Percentiles rank a stretch among this genome's conserved stretches.
phyloP scores from a whole-genome alignment of 2,113 vertebrate genomes.

The Struthio camelus region DNA sequence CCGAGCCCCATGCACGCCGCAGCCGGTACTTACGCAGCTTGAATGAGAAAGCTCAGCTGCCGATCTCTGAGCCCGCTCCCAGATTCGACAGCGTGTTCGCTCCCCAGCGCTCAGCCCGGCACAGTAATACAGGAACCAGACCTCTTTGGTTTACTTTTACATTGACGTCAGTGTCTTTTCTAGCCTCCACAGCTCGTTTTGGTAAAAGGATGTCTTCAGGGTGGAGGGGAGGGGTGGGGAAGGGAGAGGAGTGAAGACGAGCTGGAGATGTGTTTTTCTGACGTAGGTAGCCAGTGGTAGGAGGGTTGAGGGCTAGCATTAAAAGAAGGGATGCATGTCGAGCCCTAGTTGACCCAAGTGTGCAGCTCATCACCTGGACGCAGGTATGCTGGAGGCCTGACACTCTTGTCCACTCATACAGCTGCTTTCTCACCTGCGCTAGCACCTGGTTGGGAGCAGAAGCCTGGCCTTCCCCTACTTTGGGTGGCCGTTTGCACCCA shows the following conservation, averaged over 20 bases:
- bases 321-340: neutral
- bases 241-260: slow-evolving; percentile 8
- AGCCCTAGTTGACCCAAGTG: neutral
- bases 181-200: slow-evolving; percentile 59
- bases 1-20: neutral
- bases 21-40: neutral
- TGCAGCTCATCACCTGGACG: neutral
- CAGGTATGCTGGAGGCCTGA: neutral
- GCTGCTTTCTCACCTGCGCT: neutral
- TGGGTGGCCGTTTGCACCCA: neutral
- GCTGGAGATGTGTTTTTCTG: neutral
- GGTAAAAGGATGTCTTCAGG: slow-evolving; percentile 67
- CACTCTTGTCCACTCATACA: neutral
- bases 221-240: slow-evolving; percentile 26
- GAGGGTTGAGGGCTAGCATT: neutral
- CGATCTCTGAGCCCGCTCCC: neutral
- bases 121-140: slow-evolving; percentile 60
- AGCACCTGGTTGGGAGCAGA: neutral
- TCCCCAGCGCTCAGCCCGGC: neutral
- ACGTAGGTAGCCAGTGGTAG: neutral
- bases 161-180: slow-evolving; percentile 74
- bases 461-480: neutral
- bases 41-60: slow-evolving; percentile 27
- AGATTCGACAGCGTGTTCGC: neutral
- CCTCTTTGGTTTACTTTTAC: slow-evolving; percentile 70